Base-by-base conservation (phyloP, 2,797 vertebrate genomes). In the Anguilla megastoma region DNA sequence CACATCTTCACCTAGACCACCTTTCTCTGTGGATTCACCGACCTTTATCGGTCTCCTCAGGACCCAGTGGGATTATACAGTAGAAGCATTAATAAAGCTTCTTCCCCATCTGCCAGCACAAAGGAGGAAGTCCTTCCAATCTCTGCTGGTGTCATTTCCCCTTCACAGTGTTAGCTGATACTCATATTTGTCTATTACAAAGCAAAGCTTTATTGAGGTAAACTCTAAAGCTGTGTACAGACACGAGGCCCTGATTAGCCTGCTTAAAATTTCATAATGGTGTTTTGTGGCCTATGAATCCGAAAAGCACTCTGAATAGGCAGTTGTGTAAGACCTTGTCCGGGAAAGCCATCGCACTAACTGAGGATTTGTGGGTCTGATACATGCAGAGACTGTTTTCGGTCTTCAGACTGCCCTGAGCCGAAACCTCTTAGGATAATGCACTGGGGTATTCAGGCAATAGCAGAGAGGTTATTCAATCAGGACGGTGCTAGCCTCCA, bases 401-500 rank as follows among this genome's bases (percentile, higher is more conserved):
- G 24, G 74, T 41, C 14, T 76, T 33, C 33, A 33, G 21, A 45
- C n/a, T 36, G 48, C 10, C 27, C 69, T 50, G 79, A 58, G 30
- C 54, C 27, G 48, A 45, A 50, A 21, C 69, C 48, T 36, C n/a
- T 76, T 36, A 33, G 74, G 86, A 50, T 87, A 36, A 87, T 50
- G 27, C 10, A 50, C 48, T 50, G 10, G 30, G 69, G n/a, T 52
- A 21, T 56, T 45, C 41, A 48, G 52, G 48, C 54, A 41, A 82
- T 80, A 87, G 48, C 52, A 60, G 27, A 2, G 14, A 16, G 71
- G 16, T 87, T 80, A 87, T 60, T 71, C 54, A 56, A 54, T 58
- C 74, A 54, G 52, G 27, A 71, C 52, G 14, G 74, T 60, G 71
- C 83, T 88, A 27, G 48, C 63, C 8, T 71, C 30, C 41, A 85